Conservation (phyloP, 2,888 invertebrate genomes). For the Ligdia adustata region DNA sequence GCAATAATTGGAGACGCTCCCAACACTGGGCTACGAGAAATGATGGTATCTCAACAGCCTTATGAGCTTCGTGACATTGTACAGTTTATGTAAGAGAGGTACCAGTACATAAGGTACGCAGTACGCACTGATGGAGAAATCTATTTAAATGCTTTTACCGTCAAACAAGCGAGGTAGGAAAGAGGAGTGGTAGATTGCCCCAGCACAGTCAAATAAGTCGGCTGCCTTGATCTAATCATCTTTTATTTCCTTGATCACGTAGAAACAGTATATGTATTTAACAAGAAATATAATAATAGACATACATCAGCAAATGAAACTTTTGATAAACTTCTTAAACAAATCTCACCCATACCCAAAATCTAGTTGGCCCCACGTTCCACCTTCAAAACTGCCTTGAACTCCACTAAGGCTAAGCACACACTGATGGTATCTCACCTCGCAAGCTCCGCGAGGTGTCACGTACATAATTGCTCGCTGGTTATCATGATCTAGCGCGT, state of each 20-base stretch:
- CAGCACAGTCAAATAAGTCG: too few relatives aligned
- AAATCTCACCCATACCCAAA: background rate
- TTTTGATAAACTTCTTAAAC: too few relatives aligned
- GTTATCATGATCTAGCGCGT: conserved; percentile 66
- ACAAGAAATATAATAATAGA: too few relatives aligned
- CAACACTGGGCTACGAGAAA: conserved; percentile 45
- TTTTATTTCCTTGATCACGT: too few relatives aligned
- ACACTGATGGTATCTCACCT: conserved; percentile 53
- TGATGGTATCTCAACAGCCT: conserved; percentile 18
- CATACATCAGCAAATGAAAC: too few relatives aligned
- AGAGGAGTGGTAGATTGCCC: too few relatives aligned
- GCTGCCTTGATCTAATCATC: too few relatives aligned
- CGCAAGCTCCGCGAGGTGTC: conserved; percentile 60
- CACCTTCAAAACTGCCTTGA: background rate
- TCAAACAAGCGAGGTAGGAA: background rate
- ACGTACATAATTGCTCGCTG: conserved; percentile 76
- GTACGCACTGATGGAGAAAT: too few relatives aligned
- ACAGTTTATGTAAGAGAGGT: background rate
- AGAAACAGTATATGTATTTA: too few relatives aligned
- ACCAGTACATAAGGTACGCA: conserved; percentile 13
- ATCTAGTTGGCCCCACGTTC: background rate
- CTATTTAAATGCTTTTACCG: too few relatives aligned
- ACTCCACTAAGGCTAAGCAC: conserved; percentile 27
- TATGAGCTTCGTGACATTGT: background rate
- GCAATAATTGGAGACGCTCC: conserved; percentile 68